These are phyloP conservation scores for Heliconius sara DNA, from an alignment of 2,888 invertebrate species.

Conservation along the genomic window DNA sequence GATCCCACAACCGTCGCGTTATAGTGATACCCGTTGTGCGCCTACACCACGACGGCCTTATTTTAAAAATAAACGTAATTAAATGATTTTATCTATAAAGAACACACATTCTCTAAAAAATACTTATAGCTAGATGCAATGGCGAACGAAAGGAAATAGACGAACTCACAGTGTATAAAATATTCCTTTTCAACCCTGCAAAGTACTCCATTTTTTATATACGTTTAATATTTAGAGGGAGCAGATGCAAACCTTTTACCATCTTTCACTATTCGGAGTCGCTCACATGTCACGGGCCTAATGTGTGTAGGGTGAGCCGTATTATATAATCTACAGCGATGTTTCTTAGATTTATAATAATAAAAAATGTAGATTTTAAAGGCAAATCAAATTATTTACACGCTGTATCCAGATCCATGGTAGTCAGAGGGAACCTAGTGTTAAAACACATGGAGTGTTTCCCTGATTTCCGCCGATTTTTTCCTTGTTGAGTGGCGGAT, in stretches of 20 bases:
- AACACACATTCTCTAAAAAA: neutral
- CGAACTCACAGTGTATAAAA: constrained; percentile 32
- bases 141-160: neutral
- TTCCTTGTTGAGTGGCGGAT: too few relatives aligned
- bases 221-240: constrained; percentile 75
- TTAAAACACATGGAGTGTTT: too few relatives aligned
- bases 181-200: constrained; percentile 34
- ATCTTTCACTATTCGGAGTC: constrained; percentile 58
- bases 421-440: too few relatives aligned
- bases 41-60: too few relatives aligned
- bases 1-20: too few relatives aligned
- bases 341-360: constrained; percentile 51
- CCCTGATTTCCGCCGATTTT: too few relatives aligned
- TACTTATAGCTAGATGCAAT: neutral
- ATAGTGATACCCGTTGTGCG: too few relatives aligned
- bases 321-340: constrained; percentile 58
- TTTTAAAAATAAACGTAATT: too few relatives aligned
- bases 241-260: constrained; percentile 75
- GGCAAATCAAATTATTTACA: too few relatives aligned
- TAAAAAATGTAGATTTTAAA: neutral
- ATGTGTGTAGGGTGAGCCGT: constrained; percentile 62
- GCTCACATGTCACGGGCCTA: constrained; percentile 59
- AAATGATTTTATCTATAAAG: neutral
- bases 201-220: constrained; percentile 61
- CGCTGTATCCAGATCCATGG: too few relatives aligned